Conservation (phyloP, 2,113 vertebrate genomes). For the Sturnira hondurensis region DNA sequence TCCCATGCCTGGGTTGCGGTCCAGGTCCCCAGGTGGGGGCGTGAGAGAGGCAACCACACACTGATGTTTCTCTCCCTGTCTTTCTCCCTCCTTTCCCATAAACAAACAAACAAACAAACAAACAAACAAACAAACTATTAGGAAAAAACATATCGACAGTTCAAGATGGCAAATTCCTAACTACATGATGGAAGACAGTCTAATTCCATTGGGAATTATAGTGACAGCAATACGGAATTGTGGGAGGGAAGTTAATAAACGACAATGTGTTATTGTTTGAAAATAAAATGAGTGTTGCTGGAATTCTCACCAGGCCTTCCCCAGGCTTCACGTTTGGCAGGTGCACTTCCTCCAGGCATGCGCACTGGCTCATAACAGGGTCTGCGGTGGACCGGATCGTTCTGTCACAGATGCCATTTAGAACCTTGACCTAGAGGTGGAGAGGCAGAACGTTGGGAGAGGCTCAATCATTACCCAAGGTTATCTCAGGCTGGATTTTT, state of each 20-base stretch:
- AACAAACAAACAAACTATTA: too few relatives aligned
- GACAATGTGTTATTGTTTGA: accelerated
- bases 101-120: too few relatives aligned
- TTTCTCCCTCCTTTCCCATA: too few relatives aligned
- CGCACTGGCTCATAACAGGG: conserved; percentile 85
- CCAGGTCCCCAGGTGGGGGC: too few relatives aligned
- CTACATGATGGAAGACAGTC: background rate
- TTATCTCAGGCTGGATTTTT: background rate
- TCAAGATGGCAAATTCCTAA: conserved; percentile 6
- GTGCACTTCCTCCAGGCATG: conserved; percentile 91
- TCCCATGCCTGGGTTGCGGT: too few relatives aligned
- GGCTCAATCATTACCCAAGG: conserved; percentile 14
- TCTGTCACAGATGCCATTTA: conserved; percentile 93
- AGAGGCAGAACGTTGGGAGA: background rate
- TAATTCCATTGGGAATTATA: background rate
- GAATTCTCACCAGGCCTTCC: conserved; percentile 91
- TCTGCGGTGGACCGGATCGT: conserved; percentile 86
- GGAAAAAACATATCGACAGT: background rate
- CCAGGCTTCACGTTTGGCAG: conserved; percentile 89
- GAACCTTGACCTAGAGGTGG: conserved; percentile 86
- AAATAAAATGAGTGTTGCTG: background rate
- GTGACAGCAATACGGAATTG: background rate
- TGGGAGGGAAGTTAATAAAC: background rate
- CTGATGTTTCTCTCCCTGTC: too few relatives aligned
- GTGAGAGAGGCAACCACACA: too few relatives aligned